These are phyloP conservation scores for Strix occidentalis DNA, from an alignment of 2,797 vertebrate species.

Conservation along the genomic window DNA sequence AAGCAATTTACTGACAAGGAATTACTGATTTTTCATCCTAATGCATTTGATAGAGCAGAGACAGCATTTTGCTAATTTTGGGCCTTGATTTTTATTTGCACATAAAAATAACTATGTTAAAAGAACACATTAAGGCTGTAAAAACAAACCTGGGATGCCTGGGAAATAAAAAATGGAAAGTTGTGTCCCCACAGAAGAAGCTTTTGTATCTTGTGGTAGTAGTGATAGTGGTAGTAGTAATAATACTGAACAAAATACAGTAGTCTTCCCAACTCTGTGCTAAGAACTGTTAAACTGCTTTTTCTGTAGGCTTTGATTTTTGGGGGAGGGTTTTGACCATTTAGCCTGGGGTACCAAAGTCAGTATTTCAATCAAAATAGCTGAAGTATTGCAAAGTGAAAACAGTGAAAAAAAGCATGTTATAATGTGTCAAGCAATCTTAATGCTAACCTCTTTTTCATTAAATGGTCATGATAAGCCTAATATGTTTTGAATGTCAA, in stretches of 20 bases:
- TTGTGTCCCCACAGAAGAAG: neutral
- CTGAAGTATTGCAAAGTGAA: neutral
- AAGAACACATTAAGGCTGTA: neutral
- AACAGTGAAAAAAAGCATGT: neutral
- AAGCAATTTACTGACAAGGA: neutral
- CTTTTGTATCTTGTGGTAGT: neutral
- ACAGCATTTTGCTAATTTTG: neutral
- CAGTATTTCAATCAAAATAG: neutral
- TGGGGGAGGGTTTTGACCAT: neutral
- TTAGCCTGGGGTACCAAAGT: neutral
- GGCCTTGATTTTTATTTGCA: neutral
- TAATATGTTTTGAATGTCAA: neutral
- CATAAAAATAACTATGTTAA: neutral
- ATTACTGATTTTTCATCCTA: neutral
- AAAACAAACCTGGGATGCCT: neutral
- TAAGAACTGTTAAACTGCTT: neutral
- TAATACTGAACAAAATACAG: neutral
- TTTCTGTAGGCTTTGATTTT: neutral
- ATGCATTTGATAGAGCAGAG: neutral
- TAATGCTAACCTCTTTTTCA: neutral
- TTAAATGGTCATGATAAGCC: neutral
- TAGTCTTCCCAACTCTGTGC: neutral
- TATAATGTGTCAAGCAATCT: neutral
- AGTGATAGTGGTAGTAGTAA: accelerated
- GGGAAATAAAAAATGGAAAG: neutral